Percentiles rank a stretch among this genome's conserved stretches.
Conservation (phyloP, 2,888 invertebrate genomes). For the Bellardia bayeri region DNA sequence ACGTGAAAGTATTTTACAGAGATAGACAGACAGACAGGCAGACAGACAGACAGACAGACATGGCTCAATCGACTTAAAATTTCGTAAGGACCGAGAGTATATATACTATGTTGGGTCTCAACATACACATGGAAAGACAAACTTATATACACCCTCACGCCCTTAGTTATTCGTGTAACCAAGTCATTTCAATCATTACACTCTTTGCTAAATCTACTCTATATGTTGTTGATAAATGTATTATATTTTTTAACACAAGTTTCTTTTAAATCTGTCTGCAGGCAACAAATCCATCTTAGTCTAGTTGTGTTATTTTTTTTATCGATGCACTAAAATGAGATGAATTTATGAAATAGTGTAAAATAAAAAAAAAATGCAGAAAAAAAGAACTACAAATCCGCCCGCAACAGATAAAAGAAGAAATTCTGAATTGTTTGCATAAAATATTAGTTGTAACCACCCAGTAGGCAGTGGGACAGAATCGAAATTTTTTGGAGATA, state of each 20-base stretch:
- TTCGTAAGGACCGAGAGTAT: too few species aligned
- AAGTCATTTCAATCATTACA: neutral
- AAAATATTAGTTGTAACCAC: slow-evolving; percentile 2
- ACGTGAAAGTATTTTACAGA: too few species aligned
- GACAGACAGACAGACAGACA: too few species aligned
- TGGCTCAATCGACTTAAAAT: too few species aligned
- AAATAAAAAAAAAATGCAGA: neutral
- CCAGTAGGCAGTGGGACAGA: neutral
- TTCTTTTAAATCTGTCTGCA: slow-evolving; percentile 28
- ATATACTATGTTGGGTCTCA: too few species aligned
- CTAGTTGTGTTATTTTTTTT: neutral
- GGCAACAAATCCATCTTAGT: slow-evolving; percentile 27
- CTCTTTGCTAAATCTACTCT: neutral
- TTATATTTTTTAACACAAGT: neutral
- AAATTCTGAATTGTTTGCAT: neutral
- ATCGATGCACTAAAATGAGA: slow-evolving; percentile 16
- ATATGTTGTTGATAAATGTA: neutral
- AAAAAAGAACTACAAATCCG: neutral
- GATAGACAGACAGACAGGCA: too few species aligned
- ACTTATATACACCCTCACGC: too few species aligned
- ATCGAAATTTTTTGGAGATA: too few species aligned
- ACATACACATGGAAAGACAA: too few species aligned
- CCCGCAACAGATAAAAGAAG: neutral
- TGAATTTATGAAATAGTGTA: slow-evolving; percentile 24
- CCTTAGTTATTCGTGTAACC: too few species aligned